Base-by-base conservation (phyloP, 1,140 invertebrate genomes). In the Brachionus rotundiformis region DNA sequence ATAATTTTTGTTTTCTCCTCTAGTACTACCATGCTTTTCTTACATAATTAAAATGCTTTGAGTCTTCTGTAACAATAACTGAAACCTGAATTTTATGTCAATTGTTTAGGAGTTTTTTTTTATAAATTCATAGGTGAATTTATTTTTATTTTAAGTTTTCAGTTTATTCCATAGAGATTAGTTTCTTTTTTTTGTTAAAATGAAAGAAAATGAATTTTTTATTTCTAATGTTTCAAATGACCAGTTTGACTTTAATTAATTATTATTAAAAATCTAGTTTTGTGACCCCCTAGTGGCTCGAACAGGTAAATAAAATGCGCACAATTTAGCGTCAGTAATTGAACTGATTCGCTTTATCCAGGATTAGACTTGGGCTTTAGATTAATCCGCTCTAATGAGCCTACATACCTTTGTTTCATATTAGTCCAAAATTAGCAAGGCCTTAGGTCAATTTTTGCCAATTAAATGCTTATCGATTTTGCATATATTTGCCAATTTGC, bases 251-350 rank as follows among this genome's bases (percentile, higher is more conserved):
- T 54, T 54, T 23, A 19, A 23, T 54, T 41, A 41, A 41, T 41
- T 41, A 13, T 41, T 23, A 54, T 39, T 39, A 39, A 6, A 7
- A 54, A 54, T 54, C 47, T 54, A 54, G 47, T 19, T 54, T 54
- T 19, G 16, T 54, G 47, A 54, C 19, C 47, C 8, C 47, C 47
- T 54, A 19, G 5, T 0, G 19, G 23, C 4, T 54, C 19, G 47
- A 19, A 8, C 47, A 54, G 19, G 47, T 19, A 54, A 54, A 54
- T 19, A 54, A 54, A 54, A 49, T 23, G 8, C 16, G 6, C 47
- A 54, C n/a, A 54, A 54, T 54, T 54, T 54, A 54, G 47, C 47
- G n/a, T 54, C 47, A 54, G 47, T 23, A 54, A 54, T 54, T 54
- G 23, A 54, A 25, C 23, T 8, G 23, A 54, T 54, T 19, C 2